A percentile compares a stretch with the other conserved stretches of the same genome.
Evolutionary conservation across 2,888 invertebrate genomes (phyloP).

Genomic region (Hyposoter dolosus): DNA sequence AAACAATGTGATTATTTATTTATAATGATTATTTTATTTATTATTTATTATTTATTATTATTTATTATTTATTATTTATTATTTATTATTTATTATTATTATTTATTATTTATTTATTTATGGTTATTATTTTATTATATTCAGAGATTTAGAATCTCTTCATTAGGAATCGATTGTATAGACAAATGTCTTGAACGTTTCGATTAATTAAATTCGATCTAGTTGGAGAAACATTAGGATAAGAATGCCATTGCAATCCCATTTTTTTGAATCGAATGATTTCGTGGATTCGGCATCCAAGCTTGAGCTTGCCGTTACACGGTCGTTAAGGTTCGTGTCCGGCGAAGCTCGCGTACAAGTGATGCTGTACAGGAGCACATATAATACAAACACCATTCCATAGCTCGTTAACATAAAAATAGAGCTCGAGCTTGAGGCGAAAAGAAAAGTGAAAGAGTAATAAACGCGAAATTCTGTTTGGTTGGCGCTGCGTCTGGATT

Average conservation of each 20-base stretch:
- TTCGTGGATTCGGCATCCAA: conserved; percentile 21
- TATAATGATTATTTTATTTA: too few species aligned
- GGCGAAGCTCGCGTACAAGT: neutral
- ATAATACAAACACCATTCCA: conserved; percentile 6
- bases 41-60: too few species aligned
- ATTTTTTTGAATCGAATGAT: neutral
- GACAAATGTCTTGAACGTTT: too few species aligned
- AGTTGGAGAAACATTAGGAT: neutral
- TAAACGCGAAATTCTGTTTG: neutral
- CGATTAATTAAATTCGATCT: too few species aligned
- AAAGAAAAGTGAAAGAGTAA: conserved; percentile 7
- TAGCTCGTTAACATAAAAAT: conserved; percentile 33
- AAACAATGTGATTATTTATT: too few species aligned
- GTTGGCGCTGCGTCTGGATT: neutral
- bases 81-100: too few species aligned
- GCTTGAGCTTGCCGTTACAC: conserved; percentile 9
- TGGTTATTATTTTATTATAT: too few species aligned
- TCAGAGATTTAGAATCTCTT: too few species aligned
- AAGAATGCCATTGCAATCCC: conserved; percentile 10
- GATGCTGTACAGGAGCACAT: conserved; percentile 4
- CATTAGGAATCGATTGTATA: too few species aligned
- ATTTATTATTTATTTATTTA: too few species aligned
- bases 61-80: too few species aligned
- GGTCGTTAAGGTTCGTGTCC: conserved; percentile 12
- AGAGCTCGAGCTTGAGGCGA: neutral